Conservation (phyloP, 2,113 vertebrate genomes). For the Pomatostomus ruficeps region DNA sequence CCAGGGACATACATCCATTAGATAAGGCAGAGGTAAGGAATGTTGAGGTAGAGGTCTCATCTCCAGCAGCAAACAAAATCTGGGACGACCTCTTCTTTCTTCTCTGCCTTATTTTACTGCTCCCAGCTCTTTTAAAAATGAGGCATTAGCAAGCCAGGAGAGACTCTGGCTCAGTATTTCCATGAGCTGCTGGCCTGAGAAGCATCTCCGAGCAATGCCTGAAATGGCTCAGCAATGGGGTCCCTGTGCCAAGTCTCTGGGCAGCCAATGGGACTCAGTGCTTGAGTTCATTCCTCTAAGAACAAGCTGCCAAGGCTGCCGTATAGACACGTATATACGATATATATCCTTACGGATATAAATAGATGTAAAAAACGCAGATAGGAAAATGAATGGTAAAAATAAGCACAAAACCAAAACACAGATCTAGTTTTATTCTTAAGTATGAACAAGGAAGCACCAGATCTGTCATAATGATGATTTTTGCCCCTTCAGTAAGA, state of each 20-base stretch:
- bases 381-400: neutral
- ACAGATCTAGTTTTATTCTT: neutral
- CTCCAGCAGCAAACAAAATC: neutral
- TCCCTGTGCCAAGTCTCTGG: neutral
- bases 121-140: neutral
- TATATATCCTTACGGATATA: neutral
- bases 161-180: neutral
- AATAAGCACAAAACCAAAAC: neutral
- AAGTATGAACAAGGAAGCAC: neutral
- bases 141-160: neutral
- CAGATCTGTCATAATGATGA: neutral
- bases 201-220: neutral
- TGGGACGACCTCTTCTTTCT: neutral
- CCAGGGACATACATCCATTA: neutral
- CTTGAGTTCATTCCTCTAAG: neutral
- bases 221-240: neutral
- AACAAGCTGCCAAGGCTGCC: neutral
- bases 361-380: neutral
- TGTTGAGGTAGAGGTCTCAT: rapidly evolving
- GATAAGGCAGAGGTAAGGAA: neutral
- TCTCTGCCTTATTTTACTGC: neutral
- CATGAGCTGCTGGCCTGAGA: neutral
- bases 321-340: neutral
- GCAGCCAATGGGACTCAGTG: neutral
- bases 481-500: neutral